Base-by-base conservation (phyloP, 2,113 vertebrate species). In the Chunga burmeisteri region DNA sequence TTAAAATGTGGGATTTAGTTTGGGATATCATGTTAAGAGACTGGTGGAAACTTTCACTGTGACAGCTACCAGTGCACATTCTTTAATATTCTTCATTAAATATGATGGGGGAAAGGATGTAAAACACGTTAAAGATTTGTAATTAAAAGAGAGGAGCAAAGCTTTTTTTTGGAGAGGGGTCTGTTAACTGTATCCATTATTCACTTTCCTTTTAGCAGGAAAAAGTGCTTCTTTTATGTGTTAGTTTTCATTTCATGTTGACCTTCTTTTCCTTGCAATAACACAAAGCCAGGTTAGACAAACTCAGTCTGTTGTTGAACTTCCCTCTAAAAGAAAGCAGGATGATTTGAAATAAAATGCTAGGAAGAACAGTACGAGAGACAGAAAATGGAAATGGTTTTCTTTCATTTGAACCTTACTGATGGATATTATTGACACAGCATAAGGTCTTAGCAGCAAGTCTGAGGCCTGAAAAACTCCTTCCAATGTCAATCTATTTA, bases 401-500 rank as follows among this genome's bases (percentile, higher is more conserved):
- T 93, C 50, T 73, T 65, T 90, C 8, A 55, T 85, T 97, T 87
- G 70, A 87, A 63, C 23, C 30, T 81, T 90, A 78, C 36, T 72
- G 84, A 40, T 93, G 71, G 59, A 44, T 92, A 86, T 89, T 93
- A 90, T 36, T 78, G 21, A 63, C 16, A 50, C 8, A 77, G 16
- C 25, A 65, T 49, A 87, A 56, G 26, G 61, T 73, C 34, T 86
- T 87, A 92, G 68, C 47, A 91, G 62, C 20, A n/a, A 90, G 14
- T 63, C 63, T 47, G 62, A 90, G 49, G 13, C 32, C 56, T 53
- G 63, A 81, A 88, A 96, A 88, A 68, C 32, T 70, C 89, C 38
- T 90, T 86, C 36, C 59, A 65, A 15, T 89, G 70, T 83, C 78
- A 92, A 67, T 84, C 50, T 86, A 25, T 93, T 93, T 92, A 93